Conservation (phyloP, 2,113 vertebrate genomes). For the Callipepla squamata region DNA sequence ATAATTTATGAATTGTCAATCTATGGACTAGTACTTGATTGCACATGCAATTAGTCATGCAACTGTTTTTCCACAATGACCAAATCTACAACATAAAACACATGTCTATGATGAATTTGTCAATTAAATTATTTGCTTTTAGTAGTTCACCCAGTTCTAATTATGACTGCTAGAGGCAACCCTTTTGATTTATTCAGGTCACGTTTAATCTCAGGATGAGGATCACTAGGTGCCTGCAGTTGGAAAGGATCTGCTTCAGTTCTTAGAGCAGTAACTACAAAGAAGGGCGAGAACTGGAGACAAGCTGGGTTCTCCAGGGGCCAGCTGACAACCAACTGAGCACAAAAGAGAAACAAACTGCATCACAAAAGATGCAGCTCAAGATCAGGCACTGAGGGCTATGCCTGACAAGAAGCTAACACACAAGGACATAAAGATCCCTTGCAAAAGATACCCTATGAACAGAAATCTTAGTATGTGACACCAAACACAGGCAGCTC, state of each 20-base stretch:
- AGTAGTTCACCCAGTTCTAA: neutral
- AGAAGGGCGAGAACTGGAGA: neutral
- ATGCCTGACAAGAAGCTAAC: neutral
- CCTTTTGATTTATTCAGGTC: neutral
- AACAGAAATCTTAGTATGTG: neutral
- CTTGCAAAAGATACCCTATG: neutral
- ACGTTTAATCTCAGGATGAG: neutral
- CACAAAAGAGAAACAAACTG: neutral
- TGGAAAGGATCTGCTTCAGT: neutral
- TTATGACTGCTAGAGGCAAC: neutral
- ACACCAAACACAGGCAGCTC: neutral
- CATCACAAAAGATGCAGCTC: neutral
- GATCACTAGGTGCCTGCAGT: neutral
- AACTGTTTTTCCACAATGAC: constrained; percentile 16
- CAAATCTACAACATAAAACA: neutral
- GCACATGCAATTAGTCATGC: neutral
- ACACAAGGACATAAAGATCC: neutral
- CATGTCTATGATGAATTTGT: neutral
- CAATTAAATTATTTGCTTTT: neutral
- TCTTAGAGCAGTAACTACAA: neutral
- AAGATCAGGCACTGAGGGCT: neutral
- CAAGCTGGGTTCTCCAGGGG: neutral
- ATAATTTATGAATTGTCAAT: neutral
- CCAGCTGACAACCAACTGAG: constrained; percentile 17
- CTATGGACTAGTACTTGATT: neutral